Conservation (phyloP, 1,140 invertebrate genomes). For the Drosophila nasuta region DNA sequence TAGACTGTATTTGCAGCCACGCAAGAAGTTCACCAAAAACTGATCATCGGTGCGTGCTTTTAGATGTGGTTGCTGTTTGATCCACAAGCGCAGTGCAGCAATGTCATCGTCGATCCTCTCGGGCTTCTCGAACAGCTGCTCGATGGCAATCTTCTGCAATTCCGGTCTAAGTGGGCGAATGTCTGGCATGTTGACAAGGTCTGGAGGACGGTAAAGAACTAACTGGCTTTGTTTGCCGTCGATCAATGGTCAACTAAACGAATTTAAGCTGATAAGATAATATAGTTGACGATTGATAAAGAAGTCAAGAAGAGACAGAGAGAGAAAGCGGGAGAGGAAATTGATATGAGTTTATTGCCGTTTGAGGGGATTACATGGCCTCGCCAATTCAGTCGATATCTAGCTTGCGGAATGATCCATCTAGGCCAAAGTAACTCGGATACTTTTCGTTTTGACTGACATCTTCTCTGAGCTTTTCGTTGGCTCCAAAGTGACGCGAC, state of each 20-base stretch:
- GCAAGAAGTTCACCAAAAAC: conserved; percentile 87
- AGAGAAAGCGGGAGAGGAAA: conserved; percentile 24
- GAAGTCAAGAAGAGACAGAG: conserved; percentile 2
- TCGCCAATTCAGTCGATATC: conserved; percentile 61
- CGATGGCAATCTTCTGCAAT: conserved; percentile 85
- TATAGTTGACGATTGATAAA: background rate
- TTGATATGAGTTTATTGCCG: conserved; percentile 53
- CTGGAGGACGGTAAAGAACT: conserved; percentile 32
- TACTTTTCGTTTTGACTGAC: conserved; percentile 73
- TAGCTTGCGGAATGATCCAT: conserved; percentile 86
- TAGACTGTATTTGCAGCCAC: conserved; percentile 89
- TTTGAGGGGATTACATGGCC: conserved; percentile 11
- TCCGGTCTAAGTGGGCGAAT: conserved; percentile 85
- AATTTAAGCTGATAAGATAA: conserved; percentile 48
- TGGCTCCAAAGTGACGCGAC: conserved; percentile 85
- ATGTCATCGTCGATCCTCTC: conserved; percentile 86
- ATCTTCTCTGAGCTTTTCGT: conserved; percentile 86
- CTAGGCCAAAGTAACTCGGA: conserved; percentile 86
- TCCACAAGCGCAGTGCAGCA: conserved; percentile 87
- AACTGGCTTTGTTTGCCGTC: conserved; percentile 23
- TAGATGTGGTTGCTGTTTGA: conserved; percentile 88
- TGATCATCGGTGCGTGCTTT: conserved; percentile 86
- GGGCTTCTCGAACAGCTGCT: conserved; percentile 87
- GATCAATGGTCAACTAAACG: conserved; percentile 12
- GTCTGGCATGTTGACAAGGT: conserved; percentile 65